A percentile compares a stretch with the other conserved stretches of the same genome.
These are phyloP conservation scores for Acanthurus lineatus DNA, from an alignment of 2,797 vertebrate species.

Conservation along the genomic window DNA sequence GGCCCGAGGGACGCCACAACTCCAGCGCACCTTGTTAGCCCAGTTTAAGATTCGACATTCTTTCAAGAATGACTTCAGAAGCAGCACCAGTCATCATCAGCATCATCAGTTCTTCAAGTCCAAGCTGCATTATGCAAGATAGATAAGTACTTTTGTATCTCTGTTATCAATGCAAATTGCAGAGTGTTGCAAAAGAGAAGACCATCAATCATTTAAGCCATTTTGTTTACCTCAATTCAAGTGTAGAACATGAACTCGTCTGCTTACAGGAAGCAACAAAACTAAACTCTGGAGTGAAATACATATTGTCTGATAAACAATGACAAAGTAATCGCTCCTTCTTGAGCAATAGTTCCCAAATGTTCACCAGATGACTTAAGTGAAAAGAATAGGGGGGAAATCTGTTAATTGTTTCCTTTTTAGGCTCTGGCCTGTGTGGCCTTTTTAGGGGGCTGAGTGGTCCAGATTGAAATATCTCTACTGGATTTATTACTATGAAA, in stretches of 20 bases:
- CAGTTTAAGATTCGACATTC: slow-evolving; percentile 5
- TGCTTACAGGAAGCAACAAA: slow-evolving; percentile 1
- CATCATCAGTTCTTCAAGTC: slow-evolving; percentile 5
- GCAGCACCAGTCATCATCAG: no score
- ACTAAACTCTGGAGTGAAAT: background rate
- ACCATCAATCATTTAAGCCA: background rate
- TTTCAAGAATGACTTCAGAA: slow-evolving; percentile 5
- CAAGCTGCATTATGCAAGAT: background rate
- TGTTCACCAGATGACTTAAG: background rate
- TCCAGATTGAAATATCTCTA: background rate
- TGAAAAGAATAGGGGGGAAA: background rate
- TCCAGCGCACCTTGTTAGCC: slow-evolving; percentile 14
- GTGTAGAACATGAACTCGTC: slow-evolving; percentile 1
- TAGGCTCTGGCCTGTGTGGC: no score
- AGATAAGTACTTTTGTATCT: background rate
- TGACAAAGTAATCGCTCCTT: background rate
- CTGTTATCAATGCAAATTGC: background rate
- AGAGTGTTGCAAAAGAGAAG: background rate
- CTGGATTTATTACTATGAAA: background rate
- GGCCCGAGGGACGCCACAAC: slow-evolving; percentile 46
- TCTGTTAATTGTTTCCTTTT: background rate
- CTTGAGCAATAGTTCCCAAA: background rate
- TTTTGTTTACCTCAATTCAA: slow-evolving; percentile 30
- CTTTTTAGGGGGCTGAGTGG: background rate
- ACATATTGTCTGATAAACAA: background rate